Conservation (phyloP, 2,888 invertebrate species). For the Ceramica pisi region DNA sequence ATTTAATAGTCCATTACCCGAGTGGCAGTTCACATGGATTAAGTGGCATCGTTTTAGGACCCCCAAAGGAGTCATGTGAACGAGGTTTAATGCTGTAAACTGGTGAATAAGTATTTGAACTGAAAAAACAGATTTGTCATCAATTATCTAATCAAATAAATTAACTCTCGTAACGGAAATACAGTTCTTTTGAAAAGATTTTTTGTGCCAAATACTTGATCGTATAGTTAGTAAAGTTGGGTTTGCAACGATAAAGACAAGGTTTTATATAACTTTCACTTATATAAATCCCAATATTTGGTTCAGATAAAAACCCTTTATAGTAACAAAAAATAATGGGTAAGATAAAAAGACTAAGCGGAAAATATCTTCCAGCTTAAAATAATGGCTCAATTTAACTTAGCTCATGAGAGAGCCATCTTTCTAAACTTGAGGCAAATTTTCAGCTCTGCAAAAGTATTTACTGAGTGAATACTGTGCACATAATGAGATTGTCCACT, state of each 20-base stretch:
- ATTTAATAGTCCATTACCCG: conserved; percentile 1
- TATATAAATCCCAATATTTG: background rate
- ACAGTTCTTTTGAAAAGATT: background rate
- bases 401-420: conserved; percentile 31
- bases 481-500: conserved; percentile 28
- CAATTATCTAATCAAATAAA: conserved; percentile 12
- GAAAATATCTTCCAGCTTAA: conserved; percentile 25
- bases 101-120: background rate
- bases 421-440: conserved; percentile 27
- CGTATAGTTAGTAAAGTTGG: background rate
- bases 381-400: conserved; percentile 47
- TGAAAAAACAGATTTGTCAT: background rate
- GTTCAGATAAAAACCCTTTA: conserved; percentile 7
- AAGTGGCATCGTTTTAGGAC: conserved; percentile 8
- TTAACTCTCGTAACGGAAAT: background rate
- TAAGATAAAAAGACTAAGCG: conserved; percentile 15
- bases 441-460: conserved; percentile 24
- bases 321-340: conserved; percentile 22
- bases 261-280: background rate
- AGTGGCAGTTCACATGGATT: conserved; percentile 27
- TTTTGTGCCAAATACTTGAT: background rate
- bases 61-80: conserved; percentile 24
- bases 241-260: background rate
- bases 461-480: conserved; percentile 15
- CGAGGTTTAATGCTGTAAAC: background rate